Conservation (phyloP, 2,797 vertebrate genomes). For the Todus mexicanus region DNA sequence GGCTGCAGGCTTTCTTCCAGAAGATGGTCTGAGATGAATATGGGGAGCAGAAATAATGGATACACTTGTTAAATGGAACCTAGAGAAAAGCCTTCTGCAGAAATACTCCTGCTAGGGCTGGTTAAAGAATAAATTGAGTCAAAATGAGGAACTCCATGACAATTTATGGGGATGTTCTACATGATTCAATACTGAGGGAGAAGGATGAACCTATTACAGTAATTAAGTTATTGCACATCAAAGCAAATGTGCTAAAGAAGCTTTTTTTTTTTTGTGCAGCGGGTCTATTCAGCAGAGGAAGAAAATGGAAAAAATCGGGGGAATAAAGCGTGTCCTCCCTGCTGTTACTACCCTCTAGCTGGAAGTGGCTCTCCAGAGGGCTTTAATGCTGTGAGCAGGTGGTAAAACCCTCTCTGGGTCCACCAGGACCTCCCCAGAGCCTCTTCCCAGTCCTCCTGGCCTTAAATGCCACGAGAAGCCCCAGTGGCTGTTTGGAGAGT, state of each 20-base stretch:
- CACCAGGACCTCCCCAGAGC: too few relatives aligned
- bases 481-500: not conserved
- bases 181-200: not conserved
- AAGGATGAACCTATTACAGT: constrained; percentile 25
- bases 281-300: not conserved
- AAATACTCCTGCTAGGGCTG: constrained; percentile 35
- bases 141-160: constrained; percentile 58
- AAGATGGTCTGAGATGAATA: constrained; percentile 1
- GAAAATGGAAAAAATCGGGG: not conserved
- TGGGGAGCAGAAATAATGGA: not conserved
- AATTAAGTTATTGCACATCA: constrained; percentile 57
- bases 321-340: not conserved
- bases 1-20: not conserved
- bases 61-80: constrained; percentile 20
- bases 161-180: constrained; percentile 42
- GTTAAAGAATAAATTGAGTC: constrained; percentile 60
- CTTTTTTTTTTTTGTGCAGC: not conserved
- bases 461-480: accelerated
- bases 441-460: not conserved
- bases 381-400: not conserved
- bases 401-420: not conserved
- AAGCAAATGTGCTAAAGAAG: constrained; percentile 13
- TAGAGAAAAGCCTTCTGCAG: constrained; percentile 37
- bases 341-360: not conserved
- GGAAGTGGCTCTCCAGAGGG: not conserved